These are phyloP conservation scores for Bombyx huttoni DNA, from an alignment of 2,888 invertebrate genomes.

Conservation along the genomic window DNA sequence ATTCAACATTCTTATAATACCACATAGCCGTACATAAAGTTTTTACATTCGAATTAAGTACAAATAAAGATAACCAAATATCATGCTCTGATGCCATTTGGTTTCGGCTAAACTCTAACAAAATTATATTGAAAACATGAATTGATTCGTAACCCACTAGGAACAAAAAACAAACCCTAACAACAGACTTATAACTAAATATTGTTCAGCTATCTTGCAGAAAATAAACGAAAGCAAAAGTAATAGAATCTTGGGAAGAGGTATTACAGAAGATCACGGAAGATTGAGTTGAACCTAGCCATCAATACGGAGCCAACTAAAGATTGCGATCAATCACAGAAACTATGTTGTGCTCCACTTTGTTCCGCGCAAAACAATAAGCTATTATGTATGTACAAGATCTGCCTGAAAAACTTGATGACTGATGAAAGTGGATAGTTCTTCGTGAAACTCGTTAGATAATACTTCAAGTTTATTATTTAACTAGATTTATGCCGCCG, in stretches of 20 bases:
- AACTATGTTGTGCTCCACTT: not conserved
- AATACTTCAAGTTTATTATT: not conserved
- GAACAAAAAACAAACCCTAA: too few relatives aligned
- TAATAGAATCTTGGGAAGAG: not conserved
- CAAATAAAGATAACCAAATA: too few relatives aligned
- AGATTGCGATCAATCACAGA: conserved; percentile 4
- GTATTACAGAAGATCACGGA: not conserved
- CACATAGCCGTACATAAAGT: too few relatives aligned
- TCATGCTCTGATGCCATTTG: too few relatives aligned
- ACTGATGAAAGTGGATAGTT: not conserved
- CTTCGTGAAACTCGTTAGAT: not conserved
- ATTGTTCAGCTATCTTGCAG: not conserved
- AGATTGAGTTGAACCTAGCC: not conserved
- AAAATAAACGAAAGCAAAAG: conserved; percentile 7
- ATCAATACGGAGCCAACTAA: conserved; percentile 5
- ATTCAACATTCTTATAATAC: too few relatives aligned
- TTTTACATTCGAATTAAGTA: too few relatives aligned
- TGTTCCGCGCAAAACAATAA: not conserved
- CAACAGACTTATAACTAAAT: not conserved
- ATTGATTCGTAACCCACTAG: too few relatives aligned
- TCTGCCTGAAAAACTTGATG: not conserved
- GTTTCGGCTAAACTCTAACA: too few relatives aligned
- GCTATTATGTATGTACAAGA: not conserved
- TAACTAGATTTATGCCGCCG: not conserved
- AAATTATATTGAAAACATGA: too few relatives aligned